These are phyloP conservation scores for Rousettus madagascariensis DNA, from an alignment of 2,797 vertebrate species.

Conservation along the genomic window DNA sequence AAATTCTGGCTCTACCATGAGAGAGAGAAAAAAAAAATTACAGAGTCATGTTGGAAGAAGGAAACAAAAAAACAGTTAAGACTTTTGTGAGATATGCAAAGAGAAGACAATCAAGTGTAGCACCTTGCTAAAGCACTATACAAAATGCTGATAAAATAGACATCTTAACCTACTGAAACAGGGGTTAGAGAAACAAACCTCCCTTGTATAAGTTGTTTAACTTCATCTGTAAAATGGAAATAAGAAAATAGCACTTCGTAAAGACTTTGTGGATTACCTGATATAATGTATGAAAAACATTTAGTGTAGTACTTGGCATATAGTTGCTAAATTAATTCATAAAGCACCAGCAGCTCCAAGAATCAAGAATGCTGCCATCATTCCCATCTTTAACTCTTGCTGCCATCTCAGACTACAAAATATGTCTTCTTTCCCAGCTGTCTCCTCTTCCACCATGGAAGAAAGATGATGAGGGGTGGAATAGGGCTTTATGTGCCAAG, in stretches of 20 bases:
- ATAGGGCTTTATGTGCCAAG: not conserved
- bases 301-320: no score
- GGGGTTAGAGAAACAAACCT: not conserved
- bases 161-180: not conserved
- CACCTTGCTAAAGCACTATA: not conserved
- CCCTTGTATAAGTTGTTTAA: not conserved
- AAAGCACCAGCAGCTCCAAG: not conserved
- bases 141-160: conserved; percentile 16
- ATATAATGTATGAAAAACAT: no score
- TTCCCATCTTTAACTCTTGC: not conserved
- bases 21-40: conserved; percentile 37
- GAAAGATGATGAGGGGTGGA: not conserved
- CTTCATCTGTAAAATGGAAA: no score
- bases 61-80: conserved; percentile 1
- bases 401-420: not conserved
- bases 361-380: not conserved
- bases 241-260: no score
- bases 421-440: not conserved
- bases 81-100: not conserved
- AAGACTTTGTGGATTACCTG: no score
- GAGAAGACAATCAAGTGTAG: not conserved
- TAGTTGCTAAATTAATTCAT: not conserved
- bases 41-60: not conserved
- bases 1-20: not conserved
- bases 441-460: not conserved